phyloP scores from a whole-genome alignment of 2,888 invertebrate genomes.

The Trachelus stipa region DNA sequence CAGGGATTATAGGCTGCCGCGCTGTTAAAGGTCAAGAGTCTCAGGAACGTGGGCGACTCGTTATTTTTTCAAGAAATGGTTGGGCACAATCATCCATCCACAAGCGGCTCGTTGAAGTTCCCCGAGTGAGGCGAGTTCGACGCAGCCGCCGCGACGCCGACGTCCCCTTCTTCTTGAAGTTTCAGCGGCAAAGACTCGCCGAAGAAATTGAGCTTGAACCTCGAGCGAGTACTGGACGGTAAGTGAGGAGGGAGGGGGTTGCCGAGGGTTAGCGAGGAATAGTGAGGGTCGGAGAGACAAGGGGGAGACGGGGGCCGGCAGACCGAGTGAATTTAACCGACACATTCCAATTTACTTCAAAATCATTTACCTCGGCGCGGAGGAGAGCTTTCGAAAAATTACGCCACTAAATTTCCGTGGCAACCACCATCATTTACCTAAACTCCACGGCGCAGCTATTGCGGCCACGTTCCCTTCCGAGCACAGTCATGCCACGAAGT shows the following conservation, averaged over 20 bases:
- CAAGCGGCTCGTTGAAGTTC: neutral
- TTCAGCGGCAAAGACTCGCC: neutral
- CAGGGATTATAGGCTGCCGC: neutral
- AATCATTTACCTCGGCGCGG: constrained; percentile 46
- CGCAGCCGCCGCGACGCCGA: neutral
- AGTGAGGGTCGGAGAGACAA: neutral
- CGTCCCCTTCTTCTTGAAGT: neutral
- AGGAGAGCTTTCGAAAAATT: constrained; percentile 54
- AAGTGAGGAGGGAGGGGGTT: no score
- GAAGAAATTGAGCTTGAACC: constrained; percentile 1
- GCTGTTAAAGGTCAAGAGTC: neutral
- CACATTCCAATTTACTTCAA: constrained; percentile 47
- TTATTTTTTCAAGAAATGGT: neutral
- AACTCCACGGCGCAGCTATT: constrained; percentile 40
- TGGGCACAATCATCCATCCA: neutral
- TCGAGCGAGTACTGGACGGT: neutral
- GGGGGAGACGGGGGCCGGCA: neutral
- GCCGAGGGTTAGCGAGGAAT: neutral
- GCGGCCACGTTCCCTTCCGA: constrained; percentile 16
- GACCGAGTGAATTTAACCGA: constrained; percentile 13
- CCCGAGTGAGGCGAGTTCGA: neutral
- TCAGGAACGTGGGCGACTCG: neutral
- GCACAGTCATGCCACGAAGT: constrained; percentile 12
- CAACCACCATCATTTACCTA: constrained; percentile 60
- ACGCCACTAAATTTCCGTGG: constrained; percentile 57